Percentiles rank a stretch among this genome's conserved stretches.
Evolutionary conservation across 2,888 invertebrate species (phyloP).

Genomic region (Cancer borealis): DNA sequence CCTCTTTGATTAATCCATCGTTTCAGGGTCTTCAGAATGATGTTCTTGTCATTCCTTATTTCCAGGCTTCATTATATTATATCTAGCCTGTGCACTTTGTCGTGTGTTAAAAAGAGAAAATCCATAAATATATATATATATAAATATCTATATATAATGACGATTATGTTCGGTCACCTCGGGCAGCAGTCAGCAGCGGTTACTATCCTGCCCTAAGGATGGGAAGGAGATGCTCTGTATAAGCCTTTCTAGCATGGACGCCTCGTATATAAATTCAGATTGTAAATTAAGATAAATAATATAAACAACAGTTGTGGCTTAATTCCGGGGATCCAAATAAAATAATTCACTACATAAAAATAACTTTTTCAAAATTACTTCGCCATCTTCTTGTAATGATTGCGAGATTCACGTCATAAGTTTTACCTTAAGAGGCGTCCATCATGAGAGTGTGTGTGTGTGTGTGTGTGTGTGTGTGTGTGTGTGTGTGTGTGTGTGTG

Average conservation of each 20-base stretch:
- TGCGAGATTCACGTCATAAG: not conserved
- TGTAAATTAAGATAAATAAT: not conserved
- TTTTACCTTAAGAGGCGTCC: not conserved
- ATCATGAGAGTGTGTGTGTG: not conserved
- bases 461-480: not conserved
- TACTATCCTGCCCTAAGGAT: not conserved
- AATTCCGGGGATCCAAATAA: not conserved
- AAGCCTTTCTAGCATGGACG: not conserved
- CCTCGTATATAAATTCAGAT: not conserved
- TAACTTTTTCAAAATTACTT: not conserved
- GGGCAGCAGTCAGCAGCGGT: conserved; percentile 7
- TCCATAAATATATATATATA: conserved; percentile 48
- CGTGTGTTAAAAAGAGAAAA: conserved; percentile 67
- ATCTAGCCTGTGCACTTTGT: conserved; percentile 74
- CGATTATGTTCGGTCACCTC: conserved; percentile 42
- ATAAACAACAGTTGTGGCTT: not conserved
- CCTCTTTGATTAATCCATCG: conserved; percentile 48
- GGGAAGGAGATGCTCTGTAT: not conserved
- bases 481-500: conserved; percentile 38
- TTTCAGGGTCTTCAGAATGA: conserved; percentile 69
- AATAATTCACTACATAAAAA: not conserved
- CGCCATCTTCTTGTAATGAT: not conserved
- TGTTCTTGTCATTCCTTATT: conserved; percentile 65
- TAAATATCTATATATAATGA: conserved; percentile 64
- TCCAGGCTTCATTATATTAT: conserved; percentile 68